Base-by-base conservation (phyloP, 1,140 invertebrate genomes). In the Pantala flavescens region DNA sequence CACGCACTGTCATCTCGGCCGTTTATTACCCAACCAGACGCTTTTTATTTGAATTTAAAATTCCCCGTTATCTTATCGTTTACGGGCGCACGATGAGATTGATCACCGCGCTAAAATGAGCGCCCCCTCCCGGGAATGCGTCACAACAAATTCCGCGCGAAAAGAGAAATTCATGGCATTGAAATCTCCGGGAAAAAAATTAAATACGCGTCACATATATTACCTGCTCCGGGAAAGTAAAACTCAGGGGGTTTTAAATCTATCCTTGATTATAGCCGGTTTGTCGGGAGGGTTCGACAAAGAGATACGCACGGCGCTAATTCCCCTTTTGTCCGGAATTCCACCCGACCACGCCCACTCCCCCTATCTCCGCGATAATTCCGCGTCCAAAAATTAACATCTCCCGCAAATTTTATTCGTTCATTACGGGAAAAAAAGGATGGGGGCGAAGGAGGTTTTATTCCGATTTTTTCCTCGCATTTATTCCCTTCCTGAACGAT, bases 1-100 rank as follows among this genome's bases (percentile, higher is more conserved):
- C n/a, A 5, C n/a, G n/a, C 12, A 16, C 3, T 19, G 49, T 19
- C 49, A 63, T 63, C 49, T 63, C 49, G 12, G 16, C 12, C 49
- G 49, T 63, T 63, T 21, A 63, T 63, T 63, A 63, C 49, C 9
- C n/a, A 21, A 21, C 16, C 49, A 63, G 49, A 63, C 49, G 49
- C 49, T 63, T 63, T 49, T 63, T 19, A 19, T 63, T 16, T 16
- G 16, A 63, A 19, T 63, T 63, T 19, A 63, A 63, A 63, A 19
- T 63, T 21, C 49, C 49, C 49, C n/a, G n/a, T 63, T 63, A 63
- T 63, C 49, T 63, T 63, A 63, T 63, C 49, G 49, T 63, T 12
- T 21, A 1, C 49, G n/a, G 43, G 49, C 5, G 49, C n/a, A 63
- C 3, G 9, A 9, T 19, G 49, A n/a, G 49, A 63, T 63, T 63